Conservation (phyloP, 2,888 invertebrate species). For the Drosophila longiperda region DNA sequence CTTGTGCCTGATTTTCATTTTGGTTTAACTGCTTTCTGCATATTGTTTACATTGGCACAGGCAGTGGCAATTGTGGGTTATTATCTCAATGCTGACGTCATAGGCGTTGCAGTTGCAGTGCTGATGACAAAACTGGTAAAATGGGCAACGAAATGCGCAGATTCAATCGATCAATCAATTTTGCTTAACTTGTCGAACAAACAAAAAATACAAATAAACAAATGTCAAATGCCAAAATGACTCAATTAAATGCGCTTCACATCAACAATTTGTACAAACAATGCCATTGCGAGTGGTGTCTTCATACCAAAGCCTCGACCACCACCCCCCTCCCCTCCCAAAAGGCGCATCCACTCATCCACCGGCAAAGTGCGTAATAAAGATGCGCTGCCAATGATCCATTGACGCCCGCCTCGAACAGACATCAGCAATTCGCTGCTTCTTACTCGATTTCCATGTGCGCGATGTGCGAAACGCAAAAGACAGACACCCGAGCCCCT, state of each 20-base stretch:
- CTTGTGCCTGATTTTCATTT: neutral
- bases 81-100: constrained; percentile 77
- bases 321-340: neutral
- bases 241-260: constrained; percentile 47
- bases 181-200: constrained; percentile 36
- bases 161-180: constrained; percentile 43
- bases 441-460: neutral
- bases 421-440: constrained; percentile 32
- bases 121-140: neutral
- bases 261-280: constrained; percentile 28
- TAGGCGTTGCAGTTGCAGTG: constrained; percentile 4
- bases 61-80: constrained; percentile 32
- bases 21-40: neutral
- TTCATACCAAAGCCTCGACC: neutral
- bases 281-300: neutral
- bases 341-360: neutral
- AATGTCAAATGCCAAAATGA: constrained; percentile 20
- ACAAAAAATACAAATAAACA: constrained; percentile 35
- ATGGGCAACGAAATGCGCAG: constrained; percentile 5
- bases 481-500: neutral
- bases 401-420: constrained; percentile 26
- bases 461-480: constrained; percentile 23
- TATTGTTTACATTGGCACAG: neutral
- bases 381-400: constrained; percentile 45
- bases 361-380: neutral